These are phyloP conservation scores for Ophonus ardosiacus DNA, from an alignment of 2,888 invertebrate species.

Conservation along the genomic window DNA sequence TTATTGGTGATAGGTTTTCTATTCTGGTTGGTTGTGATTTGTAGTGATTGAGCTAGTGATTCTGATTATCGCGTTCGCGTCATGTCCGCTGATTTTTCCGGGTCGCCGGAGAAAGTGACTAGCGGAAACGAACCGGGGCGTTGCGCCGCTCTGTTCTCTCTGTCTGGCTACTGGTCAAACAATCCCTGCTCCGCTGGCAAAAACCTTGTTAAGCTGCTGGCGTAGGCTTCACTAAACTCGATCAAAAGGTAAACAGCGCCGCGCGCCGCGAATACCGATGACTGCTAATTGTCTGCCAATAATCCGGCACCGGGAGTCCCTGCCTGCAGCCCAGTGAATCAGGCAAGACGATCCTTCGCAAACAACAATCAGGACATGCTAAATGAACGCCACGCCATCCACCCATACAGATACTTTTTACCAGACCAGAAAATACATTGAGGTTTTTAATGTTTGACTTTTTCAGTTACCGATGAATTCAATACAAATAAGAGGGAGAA, in stretches of 20 bases:
- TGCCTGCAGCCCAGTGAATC: slow-evolving; percentile 62
- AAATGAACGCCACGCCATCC: slow-evolving; percentile 60
- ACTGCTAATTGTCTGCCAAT: slow-evolving; percentile 75
- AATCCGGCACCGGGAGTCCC: slow-evolving; percentile 70
- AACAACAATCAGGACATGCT: slow-evolving; percentile 73
- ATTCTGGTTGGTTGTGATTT: background rate
- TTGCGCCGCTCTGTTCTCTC: slow-evolving; percentile 68
- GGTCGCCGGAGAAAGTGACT: slow-evolving; percentile 68
- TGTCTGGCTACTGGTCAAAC: slow-evolving; percentile 48
- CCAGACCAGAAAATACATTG: background rate
- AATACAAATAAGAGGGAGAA: too few relatives aligned
- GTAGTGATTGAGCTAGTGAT: slow-evolving; percentile 67
- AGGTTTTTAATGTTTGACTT: too few relatives aligned
- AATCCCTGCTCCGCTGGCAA: slow-evolving; percentile 63
- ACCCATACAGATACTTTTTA: background rate
- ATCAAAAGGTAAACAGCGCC: slow-evolving; percentile 74
- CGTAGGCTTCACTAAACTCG: slow-evolving; percentile 70
- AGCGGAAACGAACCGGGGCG: slow-evolving; percentile 67
- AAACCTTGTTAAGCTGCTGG: slow-evolving; percentile 69
- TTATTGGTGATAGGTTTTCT: too few relatives aligned
- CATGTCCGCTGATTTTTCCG: slow-evolving; percentile 66
- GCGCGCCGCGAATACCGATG: slow-evolving; percentile 74
- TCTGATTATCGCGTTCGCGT: slow-evolving; percentile 48
- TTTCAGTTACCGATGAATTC: too few relatives aligned
- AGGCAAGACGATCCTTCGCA: slow-evolving; percentile 74